A percentile compares a stretch with the other conserved stretches of the same genome.
phyloP scores from a whole-genome alignment of 2,888 invertebrate species.

The Hedychridium roseum region DNA sequence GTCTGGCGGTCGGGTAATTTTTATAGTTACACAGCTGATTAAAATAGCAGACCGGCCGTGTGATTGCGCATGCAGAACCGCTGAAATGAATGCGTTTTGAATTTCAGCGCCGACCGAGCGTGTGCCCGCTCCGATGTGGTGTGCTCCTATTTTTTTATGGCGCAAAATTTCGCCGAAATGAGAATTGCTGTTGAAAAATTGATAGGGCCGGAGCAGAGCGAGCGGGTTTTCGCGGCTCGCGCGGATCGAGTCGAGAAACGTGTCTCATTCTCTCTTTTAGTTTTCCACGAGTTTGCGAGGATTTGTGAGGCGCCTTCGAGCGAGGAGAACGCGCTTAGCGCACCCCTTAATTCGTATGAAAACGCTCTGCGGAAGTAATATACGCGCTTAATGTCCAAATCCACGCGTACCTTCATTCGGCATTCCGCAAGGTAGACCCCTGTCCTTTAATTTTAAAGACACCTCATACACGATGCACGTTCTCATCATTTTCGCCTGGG shows the following conservation, averaged over 20 bases:
- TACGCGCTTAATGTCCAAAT: too few relatives aligned
- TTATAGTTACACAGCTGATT: conserved; percentile 38
- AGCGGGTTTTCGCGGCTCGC: conserved; percentile 13
- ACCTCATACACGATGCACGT: too few relatives aligned
- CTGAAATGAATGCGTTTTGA: conserved; percentile 46
- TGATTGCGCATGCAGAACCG: conserved; percentile 43
- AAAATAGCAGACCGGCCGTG: conserved; percentile 35
- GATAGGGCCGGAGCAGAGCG: conserved; percentile 26
- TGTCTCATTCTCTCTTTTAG: not conserved
- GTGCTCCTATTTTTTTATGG: conserved; percentile 44
- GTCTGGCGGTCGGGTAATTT: conserved; percentile 28
- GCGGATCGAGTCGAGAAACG: conserved; percentile 41
- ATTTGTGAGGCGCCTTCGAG: too few relatives aligned
- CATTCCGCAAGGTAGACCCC: too few relatives aligned
- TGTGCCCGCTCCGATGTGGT: conserved; percentile 32
- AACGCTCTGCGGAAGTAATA: too few relatives aligned
- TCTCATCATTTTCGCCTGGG: too few relatives aligned
- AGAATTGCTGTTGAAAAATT: conserved; percentile 54
- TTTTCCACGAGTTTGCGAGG: too few relatives aligned
- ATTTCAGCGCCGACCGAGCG: conserved; percentile 33
- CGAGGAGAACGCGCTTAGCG: conserved; percentile 43
- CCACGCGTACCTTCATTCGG: too few relatives aligned
- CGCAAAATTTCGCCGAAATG: conserved; percentile 46
- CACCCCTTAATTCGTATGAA: conserved; percentile 35
- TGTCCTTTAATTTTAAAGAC: too few relatives aligned